A percentile compares a stretch with the other conserved stretches of the same genome.
phyloP scores from a whole-genome alignment of 2,113 vertebrate species.

The Condylura cristata region DNA sequence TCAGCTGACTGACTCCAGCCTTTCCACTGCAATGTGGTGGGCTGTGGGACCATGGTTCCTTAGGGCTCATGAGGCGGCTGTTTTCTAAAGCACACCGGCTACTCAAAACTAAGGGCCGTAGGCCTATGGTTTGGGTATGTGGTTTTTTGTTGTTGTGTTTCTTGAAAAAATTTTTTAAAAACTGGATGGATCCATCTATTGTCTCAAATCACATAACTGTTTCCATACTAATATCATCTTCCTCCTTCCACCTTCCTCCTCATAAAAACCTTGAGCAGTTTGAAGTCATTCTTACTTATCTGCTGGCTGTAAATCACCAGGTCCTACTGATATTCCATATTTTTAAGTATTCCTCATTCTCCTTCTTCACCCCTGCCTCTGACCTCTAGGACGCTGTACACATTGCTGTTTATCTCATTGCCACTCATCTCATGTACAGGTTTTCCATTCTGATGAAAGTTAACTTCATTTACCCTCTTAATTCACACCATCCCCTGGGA shows the following conservation, averaged over 20 bases:
- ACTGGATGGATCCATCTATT: no score
- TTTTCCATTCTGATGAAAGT: background rate
- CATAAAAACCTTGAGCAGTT: background rate
- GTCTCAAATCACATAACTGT: rapidly evolving
- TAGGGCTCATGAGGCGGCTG: background rate
- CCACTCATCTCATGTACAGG: rapidly evolving
- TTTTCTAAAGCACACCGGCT: background rate
- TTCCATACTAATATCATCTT: rapidly evolving
- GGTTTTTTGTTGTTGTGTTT: no score
- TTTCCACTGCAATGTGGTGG: rapidly evolving
- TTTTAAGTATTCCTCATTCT: rapidly evolving
- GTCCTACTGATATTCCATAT: rapidly evolving
- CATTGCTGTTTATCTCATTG: background rate
- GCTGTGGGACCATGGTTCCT: background rate
- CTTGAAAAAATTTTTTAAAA: background rate
- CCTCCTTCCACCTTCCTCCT: background rate
- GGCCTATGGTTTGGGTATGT: background rate
- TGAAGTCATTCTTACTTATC: background rate
- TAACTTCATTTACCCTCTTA: background rate
- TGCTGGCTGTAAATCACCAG: background rate
- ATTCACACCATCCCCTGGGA: rapidly evolving
- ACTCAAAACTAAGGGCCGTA: background rate
- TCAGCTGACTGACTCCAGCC: background rate
- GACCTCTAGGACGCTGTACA: background rate
- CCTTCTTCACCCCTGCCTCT: background rate